Base-by-base conservation (phyloP, 2,797 vertebrate species). In the Sebastes trivittatus region DNA sequence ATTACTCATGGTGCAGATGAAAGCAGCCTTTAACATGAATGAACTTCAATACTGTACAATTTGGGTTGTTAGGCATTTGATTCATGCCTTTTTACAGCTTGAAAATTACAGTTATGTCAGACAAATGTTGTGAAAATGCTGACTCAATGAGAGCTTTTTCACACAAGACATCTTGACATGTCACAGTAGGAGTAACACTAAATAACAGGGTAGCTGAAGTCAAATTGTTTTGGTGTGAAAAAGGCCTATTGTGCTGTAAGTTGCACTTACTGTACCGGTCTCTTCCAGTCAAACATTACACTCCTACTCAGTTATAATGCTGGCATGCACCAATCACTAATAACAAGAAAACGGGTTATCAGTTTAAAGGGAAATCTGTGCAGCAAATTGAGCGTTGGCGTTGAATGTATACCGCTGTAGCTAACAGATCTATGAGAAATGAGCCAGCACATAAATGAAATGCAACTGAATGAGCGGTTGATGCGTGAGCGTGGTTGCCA, bases 381-480 rank as follows among this genome's bases (percentile, higher is more conserved):
- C 58, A 16, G 16, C n/a, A 25, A 25, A 25, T 54, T 64, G 55
- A 7, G 22, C n/a, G n/a, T 36, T 13, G 46, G 27, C 64, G 36
- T 70, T 78, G 55, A 72, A 80, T 46, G 65, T 46, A 42, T 42
- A 14, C 23, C 49, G 7, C 36, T 20, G 52, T 25, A 32, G 66
- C 81, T 63, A 61, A 72, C 62, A 74, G 52, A 75, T 78, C 65
- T 34, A 7, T 3, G 72, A 80, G n/a, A 56, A 65, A 46, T 7
- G 9, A 84, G 60, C 42, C 29, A 2, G 76, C 73, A 14, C 61
- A 78, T 60, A 78, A 82, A 86, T 75, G 73, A 86, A 88, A 87
- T 62, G 79, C 69, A 67, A 79, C 70, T 67, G 80, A 91, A 85
- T 85, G 87, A 86, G 81, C 79, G 75, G 49, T 75, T 81, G 86